Conservation (phyloP, 30 jellyfish, hydroid and myxozoan species). For the Cassiopea andromeda region DNA sequence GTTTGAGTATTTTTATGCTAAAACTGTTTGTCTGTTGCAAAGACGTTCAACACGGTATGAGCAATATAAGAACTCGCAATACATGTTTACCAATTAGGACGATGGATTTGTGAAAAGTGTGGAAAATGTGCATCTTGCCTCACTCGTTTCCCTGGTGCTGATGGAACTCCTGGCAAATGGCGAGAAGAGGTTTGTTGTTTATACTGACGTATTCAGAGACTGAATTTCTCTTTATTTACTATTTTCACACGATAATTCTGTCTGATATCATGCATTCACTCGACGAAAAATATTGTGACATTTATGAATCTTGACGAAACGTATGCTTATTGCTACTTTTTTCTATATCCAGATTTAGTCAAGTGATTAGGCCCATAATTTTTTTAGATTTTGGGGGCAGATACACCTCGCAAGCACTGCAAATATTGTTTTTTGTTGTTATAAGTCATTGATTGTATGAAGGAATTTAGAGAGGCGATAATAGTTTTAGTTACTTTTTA, state of each 20-base stretch:
- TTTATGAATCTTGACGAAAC: too few relatives aligned
- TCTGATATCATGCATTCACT: too few relatives aligned
- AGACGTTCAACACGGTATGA: not conserved
- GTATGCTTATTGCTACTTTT: too few relatives aligned
- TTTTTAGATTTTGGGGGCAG: too few relatives aligned
- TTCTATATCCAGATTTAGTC: too few relatives aligned
- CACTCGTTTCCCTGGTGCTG: constrained; percentile 76
- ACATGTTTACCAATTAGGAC: constrained; percentile 55
- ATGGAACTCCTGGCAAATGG: constrained; percentile 93
- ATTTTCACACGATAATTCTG: not conserved
- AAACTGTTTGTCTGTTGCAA: too few relatives aligned
- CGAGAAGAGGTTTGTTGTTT: constrained; percentile 78
- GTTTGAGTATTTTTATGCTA: too few relatives aligned
- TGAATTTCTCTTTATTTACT: not conserved
- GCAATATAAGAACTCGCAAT: not conserved
- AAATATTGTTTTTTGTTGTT: too few relatives aligned
- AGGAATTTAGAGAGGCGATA: not conserved
- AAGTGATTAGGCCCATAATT: too few relatives aligned
- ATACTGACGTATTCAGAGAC: not conserved
- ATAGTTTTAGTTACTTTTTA: not conserved
- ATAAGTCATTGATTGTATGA: not conserved
- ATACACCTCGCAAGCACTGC: too few relatives aligned
- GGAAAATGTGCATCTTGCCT: constrained; percentile 98
- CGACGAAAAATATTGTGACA: too few relatives aligned
- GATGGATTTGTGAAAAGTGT: constrained; percentile 96